Evolutionary conservation across 2,113 vertebrate species (phyloP), one percentile per base, ranked within the genome.

Genomic region (Saguinus imperator): DNA sequence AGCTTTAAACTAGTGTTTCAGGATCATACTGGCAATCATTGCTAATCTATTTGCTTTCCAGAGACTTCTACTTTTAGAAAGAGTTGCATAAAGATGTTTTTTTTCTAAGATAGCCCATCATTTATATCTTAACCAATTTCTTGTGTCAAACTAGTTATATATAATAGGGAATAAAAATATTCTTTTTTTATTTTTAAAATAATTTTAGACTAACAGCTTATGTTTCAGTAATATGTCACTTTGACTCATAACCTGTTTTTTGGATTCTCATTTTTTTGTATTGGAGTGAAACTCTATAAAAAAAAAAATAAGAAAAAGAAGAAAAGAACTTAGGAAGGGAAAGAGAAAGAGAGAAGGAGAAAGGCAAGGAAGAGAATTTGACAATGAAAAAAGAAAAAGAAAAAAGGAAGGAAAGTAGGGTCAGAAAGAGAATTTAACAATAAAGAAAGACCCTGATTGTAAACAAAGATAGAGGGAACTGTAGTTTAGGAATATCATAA

Each of bases 311-410:
- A 61, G 3, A 10, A 25, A 61, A 57, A 21, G 20, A 23, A 21
- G 7, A 10, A 23, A 58, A 9, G 57, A 23, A 58, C 3, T 1
- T 1, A 25, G 3, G 8, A 4, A 58, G 10, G 8, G 23, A 11
- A 25, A 10, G 9, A 20, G 18, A 55, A 55, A 18, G 17, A 16
- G 3, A 52, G 50, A 52, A 20, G 20, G 52, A 18, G 17, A 8
- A 21, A 57, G 18, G 55, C 6, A 20, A 57, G 55, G 20, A 57
- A 57, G 1, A 57, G 55, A 57, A 50, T 50, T 50, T 50, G 50
- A 50, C 50, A 50, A 50, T 50, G 13, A 50, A 50, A 14, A 50
- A 57, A 57, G 55, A 21, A 58, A 58, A 23, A 58, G 8, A 61
- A 8, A 61, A 27, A 27, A 58, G 23, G 23, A 58, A 58, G 57